Base-by-base conservation (phyloP, 37 sponge, comb jelly and placozoan species). In the Halisarca cf. caerulea region DNA sequence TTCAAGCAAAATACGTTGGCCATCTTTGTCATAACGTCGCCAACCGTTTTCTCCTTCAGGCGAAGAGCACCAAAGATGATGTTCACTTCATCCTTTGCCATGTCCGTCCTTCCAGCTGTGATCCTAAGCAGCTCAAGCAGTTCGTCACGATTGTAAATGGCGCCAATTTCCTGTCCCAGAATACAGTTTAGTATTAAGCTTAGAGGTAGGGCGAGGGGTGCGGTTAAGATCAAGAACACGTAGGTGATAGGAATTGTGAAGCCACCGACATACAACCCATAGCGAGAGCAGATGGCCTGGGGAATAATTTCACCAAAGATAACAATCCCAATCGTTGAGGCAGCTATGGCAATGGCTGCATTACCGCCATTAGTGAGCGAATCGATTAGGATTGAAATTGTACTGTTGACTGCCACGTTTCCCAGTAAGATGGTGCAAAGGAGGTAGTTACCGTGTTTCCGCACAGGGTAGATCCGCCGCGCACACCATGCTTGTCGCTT, bases 241-340 rank as follows among this genome's bases (percentile, higher is more conserved):
- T 82, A 81, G 15, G 99, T 98, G 66, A 98, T 75, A 55, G 81
- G 83, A 14, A 98, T 89, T 0, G 99, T 98, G 82, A 72, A 72
- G 11, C 96, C 99, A 0, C 99, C 99, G 0, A 98, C 88, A 3
- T 82, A 78, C 33, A 98, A 86, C 6, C 96, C 99, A 80, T 92
- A 92, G 2, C 99, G 91, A 24, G 95, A 94, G 41, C 99, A 98
- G 43, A 98, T 92, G 15, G 97, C 92, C 82, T 98, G 99, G 0
- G 99, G 99, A 44, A 98, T 87, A 28, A 98, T 98, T 77, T 98
- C 99, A 44, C 99, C 99, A 82, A 94, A 89, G 24, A 97, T 85
- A 42, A 98, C 99, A 66, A 98, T 98, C 36, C 84, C 91, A 0
- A 92, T 30, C 0, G 99, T 94, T 2, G 96, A 88, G 18, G 85